These are phyloP conservation scores for Fopius arisanus DNA, from an alignment of 1,140 invertebrate genomes.

Conservation along the genomic window DNA sequence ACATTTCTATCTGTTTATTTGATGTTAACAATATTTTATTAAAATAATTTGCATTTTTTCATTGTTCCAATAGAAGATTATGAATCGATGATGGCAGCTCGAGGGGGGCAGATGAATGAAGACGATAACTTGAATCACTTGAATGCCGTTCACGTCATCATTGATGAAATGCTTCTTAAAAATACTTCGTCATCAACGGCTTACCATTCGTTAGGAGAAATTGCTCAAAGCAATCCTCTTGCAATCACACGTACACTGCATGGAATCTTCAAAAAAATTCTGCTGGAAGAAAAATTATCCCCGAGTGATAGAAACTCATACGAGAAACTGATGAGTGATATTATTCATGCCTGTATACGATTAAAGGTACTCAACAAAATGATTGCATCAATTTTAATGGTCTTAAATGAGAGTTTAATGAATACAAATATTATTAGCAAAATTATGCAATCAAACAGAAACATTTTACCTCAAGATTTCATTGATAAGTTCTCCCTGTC, in stretches of 20 bases:
- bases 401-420: constrained; percentile 26
- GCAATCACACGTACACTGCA: constrained; percentile 49
- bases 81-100: background rate
- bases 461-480: constrained; percentile 33
- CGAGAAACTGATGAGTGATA: constrained; percentile 40
- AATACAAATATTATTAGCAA: background rate
- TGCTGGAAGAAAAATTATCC: constrained; percentile 36
- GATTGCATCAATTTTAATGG: constrained; percentile 38
- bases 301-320: constrained; percentile 30
- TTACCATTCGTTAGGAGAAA: constrained; percentile 42
- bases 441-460: background rate
- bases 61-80: background rate
- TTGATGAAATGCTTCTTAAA: background rate
- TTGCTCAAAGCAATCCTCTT: constrained; percentile 53
- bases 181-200: constrained; percentile 24
- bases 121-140: background rate
- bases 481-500: constrained; percentile 33
- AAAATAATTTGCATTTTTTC: background rate
- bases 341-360: constrained; percentile 32
- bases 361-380: constrained; percentile 43
- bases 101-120: background rate
- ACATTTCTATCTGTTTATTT: too few species aligned
- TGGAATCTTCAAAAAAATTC: constrained; percentile 43
- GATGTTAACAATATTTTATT: background rate
- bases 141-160: background rate